Conservation (phyloP, 30 jellyfish, hydroid and myxozoan genomes). For the Pelagia noctiluca region DNA sequence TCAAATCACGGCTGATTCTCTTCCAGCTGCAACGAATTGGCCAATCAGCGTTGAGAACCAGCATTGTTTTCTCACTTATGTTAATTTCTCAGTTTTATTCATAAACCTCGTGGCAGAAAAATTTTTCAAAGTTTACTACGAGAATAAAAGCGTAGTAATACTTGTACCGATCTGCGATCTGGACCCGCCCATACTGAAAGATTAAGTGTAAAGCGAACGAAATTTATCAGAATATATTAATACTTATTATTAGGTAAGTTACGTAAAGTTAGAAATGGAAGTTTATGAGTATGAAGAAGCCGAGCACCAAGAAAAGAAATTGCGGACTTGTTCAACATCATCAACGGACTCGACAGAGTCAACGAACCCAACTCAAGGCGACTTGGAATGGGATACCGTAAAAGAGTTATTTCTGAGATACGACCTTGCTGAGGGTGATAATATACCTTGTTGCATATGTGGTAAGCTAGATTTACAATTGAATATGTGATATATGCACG, state of each 20-base stretch:
- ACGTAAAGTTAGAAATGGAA: constrained; percentile 51
- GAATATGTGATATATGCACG: not conserved
- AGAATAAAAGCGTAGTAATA: constrained; percentile 52
- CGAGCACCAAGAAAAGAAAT: constrained; percentile 52
- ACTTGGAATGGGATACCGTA: constrained; percentile 88
- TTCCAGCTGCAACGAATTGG: constrained; percentile 18
- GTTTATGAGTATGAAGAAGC: constrained; percentile 25
- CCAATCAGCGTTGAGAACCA: constrained; percentile 20
- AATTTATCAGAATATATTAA: not conserved
- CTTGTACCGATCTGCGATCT: not conserved
- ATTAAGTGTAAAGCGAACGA: not conserved
- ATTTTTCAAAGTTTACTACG: constrained; percentile 59
- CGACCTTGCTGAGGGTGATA: constrained; percentile 89
- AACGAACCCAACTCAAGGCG: constrained; percentile 55
- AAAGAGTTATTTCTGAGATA: constrained; percentile 82
- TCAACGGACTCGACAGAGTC: constrained; percentile 72
- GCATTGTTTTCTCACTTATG: constrained; percentile 60
- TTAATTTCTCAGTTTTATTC: constrained; percentile 54
- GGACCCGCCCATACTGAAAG: constrained; percentile 55
- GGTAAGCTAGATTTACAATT: constrained; percentile 60
- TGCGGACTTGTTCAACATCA: constrained; percentile 79
- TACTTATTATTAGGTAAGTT: not conserved
- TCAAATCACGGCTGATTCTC: constrained; percentile 22
- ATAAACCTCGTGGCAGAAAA: constrained; percentile 82
- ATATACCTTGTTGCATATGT: constrained; percentile 89